Evolutionary conservation across 2,113 vertebrate species (phyloP), one percentile per base, ranked within the genome.

Genomic region (Notothenia rossii): DNA sequence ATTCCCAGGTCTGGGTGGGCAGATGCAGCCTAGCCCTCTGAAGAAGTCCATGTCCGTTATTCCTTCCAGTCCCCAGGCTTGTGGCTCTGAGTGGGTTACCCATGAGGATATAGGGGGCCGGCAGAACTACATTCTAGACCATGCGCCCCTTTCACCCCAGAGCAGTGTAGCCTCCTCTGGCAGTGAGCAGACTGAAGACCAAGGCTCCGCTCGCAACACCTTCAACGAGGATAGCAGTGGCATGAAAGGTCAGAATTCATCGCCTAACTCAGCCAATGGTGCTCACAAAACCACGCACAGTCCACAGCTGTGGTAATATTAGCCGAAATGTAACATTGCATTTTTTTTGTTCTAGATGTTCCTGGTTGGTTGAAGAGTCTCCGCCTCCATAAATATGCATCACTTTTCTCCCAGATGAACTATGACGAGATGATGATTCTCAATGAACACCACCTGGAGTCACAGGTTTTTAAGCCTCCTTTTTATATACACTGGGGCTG

Each of bases 341-440:
- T 40, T 7, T 55, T 51, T 67, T 15, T 13, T 83, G 11, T 72
- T 61, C 15, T 62, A 98, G 97, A 98, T 64, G 97, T 98, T 51
- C 97, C 97, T 17, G 95, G 96, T 0, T 98, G 97, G 97, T 92
- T 98, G 81, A 98, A 98, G 93, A 98, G 97, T 84, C 97, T 98
- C 62, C 96, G 97, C 63, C 95, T 98, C 82, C 97, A 98, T 93
- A 98, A 98, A 90, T 98, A 98, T 6, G 97, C 97, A 1, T 96
- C 96, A 8, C 96, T 98, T 45, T 98, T 98, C 90, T 97, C 97
- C 62, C 97, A 98, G 92, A 96, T 98, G 96, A 97, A 94, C 72
- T 98, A 98, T 0, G 97, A 98, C 64, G 97, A 98, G 90, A 98
- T 98, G 97, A 98, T 98, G 97, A 97, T 96, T 10, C 95, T 98